These are phyloP conservation scores for Centropus bengalensis DNA, from an alignment of 2,113 vertebrate species.

Conservation along the genomic window DNA sequence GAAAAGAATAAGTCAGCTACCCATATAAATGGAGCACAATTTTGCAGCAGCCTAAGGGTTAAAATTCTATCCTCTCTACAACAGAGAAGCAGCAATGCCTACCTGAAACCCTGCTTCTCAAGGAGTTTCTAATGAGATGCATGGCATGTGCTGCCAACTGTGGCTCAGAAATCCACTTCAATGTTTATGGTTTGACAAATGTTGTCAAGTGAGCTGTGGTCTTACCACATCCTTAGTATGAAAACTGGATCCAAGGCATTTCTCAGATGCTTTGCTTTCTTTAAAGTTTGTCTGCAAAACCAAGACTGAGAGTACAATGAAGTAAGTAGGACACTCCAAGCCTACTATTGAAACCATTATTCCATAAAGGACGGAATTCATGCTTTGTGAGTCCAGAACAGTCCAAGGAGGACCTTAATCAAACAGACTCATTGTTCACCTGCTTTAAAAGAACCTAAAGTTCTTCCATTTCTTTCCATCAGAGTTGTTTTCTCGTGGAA, in stretches of 20 bases:
- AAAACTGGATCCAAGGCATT: background rate
- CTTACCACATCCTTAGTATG: fast-evolving
- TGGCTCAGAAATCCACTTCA: background rate
- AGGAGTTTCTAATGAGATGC: background rate
- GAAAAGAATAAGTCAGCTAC: background rate
- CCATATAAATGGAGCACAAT: background rate
- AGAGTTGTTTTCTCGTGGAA: background rate
- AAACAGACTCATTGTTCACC: background rate
- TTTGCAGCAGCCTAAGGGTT: background rate
- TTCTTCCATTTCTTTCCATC: background rate
- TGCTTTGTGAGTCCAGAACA: background rate
- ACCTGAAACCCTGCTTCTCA: background rate
- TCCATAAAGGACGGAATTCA: background rate
- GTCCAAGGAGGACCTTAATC: background rate
- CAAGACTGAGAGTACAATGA: background rate
- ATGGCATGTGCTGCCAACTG: background rate
- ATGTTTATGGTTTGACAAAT: background rate
- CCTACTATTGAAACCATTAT: background rate
- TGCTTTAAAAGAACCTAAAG: background rate
- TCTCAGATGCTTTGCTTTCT: background rate
- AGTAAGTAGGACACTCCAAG: background rate
- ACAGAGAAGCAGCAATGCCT: background rate
- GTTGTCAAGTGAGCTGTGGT: background rate
- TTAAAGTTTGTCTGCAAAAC: background rate
- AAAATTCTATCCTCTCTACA: background rate